Base-by-base conservation (phyloP, 2,113 vertebrate genomes). In the Corvus cornix region DNA sequence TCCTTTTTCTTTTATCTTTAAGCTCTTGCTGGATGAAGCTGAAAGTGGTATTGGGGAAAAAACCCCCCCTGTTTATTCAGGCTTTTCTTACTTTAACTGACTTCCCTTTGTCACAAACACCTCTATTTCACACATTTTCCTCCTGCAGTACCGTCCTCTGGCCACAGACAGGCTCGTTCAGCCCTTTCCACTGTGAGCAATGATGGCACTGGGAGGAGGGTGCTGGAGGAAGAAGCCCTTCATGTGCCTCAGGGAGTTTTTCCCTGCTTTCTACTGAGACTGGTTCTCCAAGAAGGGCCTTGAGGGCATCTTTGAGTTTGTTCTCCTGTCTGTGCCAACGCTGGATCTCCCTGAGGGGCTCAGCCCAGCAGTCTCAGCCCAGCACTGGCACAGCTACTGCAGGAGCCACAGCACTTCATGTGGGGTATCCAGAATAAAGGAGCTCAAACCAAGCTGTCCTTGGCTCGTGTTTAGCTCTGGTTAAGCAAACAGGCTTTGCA, bases 391-490 rank as follows among this genome's bases (percentile, higher is more conserved):
- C 67, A 31, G 16, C 72, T 89, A 87, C 81, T 56, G 76, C 2
- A 2, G 69, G 33, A 95, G 85, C 74, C 1, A 3, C 52, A 23
- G 66, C 3, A 2, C 79, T 93, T 68, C 72, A 60, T 4, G 11
- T 77, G 87, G 67, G 80, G 63, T 33, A 74, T 66, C 59, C 63
- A 33, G 89, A 86, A 73, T n/a, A 56, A 86, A 88, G 59, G 24
- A 73, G 84, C 87, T 66, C 84, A 73, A 90, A 88, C 89, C 68
- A n/a, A 74, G 68, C 73, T 89, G 68, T 66, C 91, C 89, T 92
- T 83, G 83, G 72, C 79, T 96, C 9, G 0, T 27, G 49, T 16
- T 85, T 73, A 51, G 53, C 55, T 77, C 89, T 77, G 59, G 63
- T 86, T 92, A 86, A 89, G 55, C 3, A 19, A 94, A 83, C 27